These are phyloP conservation scores for Gobio gobio DNA, from an alignment of 2,113 vertebrate species.

Conservation along the genomic window DNA sequence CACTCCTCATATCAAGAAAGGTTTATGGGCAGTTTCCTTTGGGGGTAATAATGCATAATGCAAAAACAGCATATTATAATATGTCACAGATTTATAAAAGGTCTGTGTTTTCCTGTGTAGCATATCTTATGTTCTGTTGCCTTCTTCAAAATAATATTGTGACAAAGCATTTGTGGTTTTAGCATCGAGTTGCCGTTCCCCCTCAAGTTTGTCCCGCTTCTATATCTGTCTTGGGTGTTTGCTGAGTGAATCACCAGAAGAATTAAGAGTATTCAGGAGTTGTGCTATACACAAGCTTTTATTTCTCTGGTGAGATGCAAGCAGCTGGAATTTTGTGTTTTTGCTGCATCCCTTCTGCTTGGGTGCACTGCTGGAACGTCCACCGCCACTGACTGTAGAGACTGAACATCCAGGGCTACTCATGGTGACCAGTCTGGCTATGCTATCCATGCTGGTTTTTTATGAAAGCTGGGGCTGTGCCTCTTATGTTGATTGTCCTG, in stretches of 20 bases:
- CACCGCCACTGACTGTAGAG: slow-evolving; percentile 1
- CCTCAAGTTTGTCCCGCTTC: not conserved
- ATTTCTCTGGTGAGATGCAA: slow-evolving; percentile 30
- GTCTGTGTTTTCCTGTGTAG: not conserved
- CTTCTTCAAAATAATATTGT: not conserved
- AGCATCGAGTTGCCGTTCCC: not conserved
- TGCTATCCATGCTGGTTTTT: not conserved
- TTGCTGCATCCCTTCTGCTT: slow-evolving; percentile 47
- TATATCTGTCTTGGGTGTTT: not conserved
- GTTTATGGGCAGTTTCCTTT: not conserved
- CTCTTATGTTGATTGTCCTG: not conserved
- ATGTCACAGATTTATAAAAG: not conserved
- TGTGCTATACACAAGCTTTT: not conserved
- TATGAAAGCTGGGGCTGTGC: not conserved
- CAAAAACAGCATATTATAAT: not conserved
- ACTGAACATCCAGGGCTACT: not conserved
- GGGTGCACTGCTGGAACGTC: slow-evolving; percentile 31
- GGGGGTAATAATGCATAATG: not conserved
- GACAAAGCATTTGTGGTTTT: not conserved
- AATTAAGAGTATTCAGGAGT: not conserved
- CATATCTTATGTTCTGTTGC: not conserved
- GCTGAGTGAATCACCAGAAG: not conserved
- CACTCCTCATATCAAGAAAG: not conserved
- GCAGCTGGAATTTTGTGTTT: slow-evolving; percentile 43
- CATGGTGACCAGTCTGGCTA: not conserved